These are phyloP conservation scores for Lingula anatina DNA, from an alignment of 2,888 invertebrate genomes.

Conservation along the genomic window DNA sequence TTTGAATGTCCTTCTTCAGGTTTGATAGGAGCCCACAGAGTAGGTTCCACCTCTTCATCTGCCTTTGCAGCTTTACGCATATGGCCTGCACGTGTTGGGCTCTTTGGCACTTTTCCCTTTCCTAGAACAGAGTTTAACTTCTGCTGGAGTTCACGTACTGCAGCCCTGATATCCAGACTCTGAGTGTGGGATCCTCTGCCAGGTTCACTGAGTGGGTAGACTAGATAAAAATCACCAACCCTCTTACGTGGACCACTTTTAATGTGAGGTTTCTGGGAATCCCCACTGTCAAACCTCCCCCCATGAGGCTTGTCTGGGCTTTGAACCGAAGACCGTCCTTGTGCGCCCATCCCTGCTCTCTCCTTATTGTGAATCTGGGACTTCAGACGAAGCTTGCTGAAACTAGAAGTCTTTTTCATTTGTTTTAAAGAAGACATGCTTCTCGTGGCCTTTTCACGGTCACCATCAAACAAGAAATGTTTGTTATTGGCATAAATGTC, in stretches of 20 bases:
- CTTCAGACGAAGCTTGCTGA: no score
- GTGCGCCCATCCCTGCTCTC: no score
- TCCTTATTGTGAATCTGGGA: no score
- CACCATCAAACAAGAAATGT: no score
- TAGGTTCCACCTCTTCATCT: constrained; percentile 13
- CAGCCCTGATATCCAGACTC: constrained; percentile 27
- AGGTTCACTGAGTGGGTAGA: constrained; percentile 62
- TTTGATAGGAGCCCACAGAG: constrained; percentile 24
- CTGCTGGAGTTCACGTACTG: constrained; percentile 34
- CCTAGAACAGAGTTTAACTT: constrained; percentile 21
- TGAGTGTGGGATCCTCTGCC: constrained; percentile 22
- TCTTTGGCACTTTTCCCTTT: constrained; percentile 17
- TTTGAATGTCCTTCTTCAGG: no score
- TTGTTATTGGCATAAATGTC: no score
- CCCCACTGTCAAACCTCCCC: background rate
- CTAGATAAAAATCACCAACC: constrained; percentile 73
- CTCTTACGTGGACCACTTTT: constrained; percentile 19
- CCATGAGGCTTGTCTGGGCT: constrained; percentile 20
- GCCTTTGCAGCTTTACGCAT: constrained; percentile 14
- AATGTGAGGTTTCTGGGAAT: background rate
- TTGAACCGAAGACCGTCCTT: constrained; percentile 22
- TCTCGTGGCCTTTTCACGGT: no score
- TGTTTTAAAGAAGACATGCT: no score
- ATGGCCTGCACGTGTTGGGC: constrained; percentile 13
- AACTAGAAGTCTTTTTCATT: no score